Base-by-base conservation (phyloP, 1,140 invertebrate genomes). In the Phymastichus coffea region DNA sequence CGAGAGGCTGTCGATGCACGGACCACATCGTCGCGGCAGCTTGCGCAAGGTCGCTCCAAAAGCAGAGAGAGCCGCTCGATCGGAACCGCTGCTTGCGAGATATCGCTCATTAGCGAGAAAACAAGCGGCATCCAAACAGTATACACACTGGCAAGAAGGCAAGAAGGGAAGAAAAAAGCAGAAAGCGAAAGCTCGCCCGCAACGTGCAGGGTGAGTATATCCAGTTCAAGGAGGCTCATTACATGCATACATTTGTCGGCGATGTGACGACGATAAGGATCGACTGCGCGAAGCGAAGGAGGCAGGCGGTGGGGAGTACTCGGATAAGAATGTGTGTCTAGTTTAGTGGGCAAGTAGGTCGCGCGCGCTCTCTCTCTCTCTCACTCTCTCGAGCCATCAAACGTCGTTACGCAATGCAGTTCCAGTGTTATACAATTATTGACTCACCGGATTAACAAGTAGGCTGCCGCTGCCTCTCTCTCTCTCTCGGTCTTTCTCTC, bases 301-400 rank as follows among this genome's bases (percentile, higher is more conserved):
- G 19, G 22, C 22, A 22, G 14, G 12, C 0, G 19, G 8, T 17
- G 22, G 22, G 8, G 41, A 12, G n/a, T n/a, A n/a, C n/a, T n/a
- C n/a, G n/a, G 75, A 79, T 79, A 78, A 77, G 77, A 81, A 82
- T 80, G 78, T 81, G 67, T 81, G 80, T 82, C 81, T 81, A 82
- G 81, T 82, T 80, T 79, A 82, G 72, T 82, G 74, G 80, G 80
- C 77, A 82, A 82, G 75, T 81, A 78, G 81, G 80, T 82, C 80
- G 80, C 74, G 69, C 73, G 54, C 55, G 54, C 10, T 33, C 28
- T 6, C 12, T 33, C 28, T 6, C 28, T 33, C 28, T 6, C 28
- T 6, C 28, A 33, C 6, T 6, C 28, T 6, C 6, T 6, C 28
- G 28, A 33, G 12, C 6, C 6, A 33, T 6, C 6, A 33, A 33